phyloP scores from a whole-genome alignment of 2,797 vertebrate species.

The Manis pentadactyla region DNA sequence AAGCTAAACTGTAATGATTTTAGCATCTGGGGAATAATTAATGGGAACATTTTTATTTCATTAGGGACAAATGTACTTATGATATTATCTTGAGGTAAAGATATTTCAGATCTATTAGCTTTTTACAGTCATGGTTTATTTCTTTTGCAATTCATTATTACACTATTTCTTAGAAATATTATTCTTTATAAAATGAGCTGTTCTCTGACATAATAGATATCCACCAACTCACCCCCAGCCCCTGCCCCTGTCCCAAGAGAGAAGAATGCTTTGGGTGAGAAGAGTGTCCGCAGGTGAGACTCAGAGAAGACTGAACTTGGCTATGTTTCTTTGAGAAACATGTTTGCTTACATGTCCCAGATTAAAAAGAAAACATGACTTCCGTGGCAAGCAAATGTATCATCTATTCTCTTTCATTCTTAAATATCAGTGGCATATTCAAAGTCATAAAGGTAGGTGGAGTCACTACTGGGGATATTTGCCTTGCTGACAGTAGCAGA shows the following conservation, averaged over 20 bases:
- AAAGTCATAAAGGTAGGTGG: neutral
- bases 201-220: neutral
- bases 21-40: neutral
- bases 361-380: neutral
- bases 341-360: neutral
- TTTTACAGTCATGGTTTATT: neutral
- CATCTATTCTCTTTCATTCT: neutral
- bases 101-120: neutral
- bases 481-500: neutral
- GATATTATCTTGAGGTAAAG: neutral
- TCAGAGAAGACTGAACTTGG: neutral
- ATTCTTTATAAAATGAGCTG: neutral
- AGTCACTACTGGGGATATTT: neutral
- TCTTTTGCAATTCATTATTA: neutral
- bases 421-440: neutral
- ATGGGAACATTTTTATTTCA: neutral
- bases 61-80: neutral
- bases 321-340: neutral
- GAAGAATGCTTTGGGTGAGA: rapidly evolving
- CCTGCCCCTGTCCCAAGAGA: neutral
- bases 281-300: rapidly evolving
- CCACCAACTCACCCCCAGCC: no score
- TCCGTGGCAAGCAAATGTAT: neutral
- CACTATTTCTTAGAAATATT: neutral
- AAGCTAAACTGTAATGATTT: neutral